Base-by-base conservation (phyloP, 2,888 invertebrate genomes). In the Dichetophora obliterata region DNA sequence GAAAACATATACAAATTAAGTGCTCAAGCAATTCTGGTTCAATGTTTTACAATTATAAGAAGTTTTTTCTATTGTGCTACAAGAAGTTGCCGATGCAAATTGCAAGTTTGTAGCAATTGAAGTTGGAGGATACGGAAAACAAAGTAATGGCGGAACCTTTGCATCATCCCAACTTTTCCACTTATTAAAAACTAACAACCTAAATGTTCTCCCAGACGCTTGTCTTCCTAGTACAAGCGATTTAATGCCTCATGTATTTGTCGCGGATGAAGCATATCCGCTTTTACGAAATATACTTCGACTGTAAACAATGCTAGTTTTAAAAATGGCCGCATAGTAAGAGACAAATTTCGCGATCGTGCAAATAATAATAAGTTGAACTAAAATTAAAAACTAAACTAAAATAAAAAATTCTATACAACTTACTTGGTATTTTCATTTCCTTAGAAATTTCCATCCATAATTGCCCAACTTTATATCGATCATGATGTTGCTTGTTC, bases 1-100 rank as follows among this genome's bases (percentile, higher is more conserved):
- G 85, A 2, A 84, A 83, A 76, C 85, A 85, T 74, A 78, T 84
- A 24, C 72, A 79, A n/a, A 82, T 85, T 70, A 76, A 81, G 76
- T 78, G 80, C 37, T 80, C 79, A 72, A 84, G 85, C 14, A 83
- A 37, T 37, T 8, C 8, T 1, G 37, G 37, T 5, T 37, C 83
- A 5, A 65, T 80, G 57, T 77, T 80, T n/a, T 84, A 78, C 74
- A 86, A 86, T 79, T 85, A 37, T 37, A 37, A 86, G 48, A 54
- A 22, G 5, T 68, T 69, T 68, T 75, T 57, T 75, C 48, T 52
- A 59, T 75, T 54, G 66, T 75, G 37, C 68, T 75, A 34, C 54
- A 57, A 69, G 75, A 57, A 24, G 14, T 59, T 43, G 57, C 59
- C 6, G 75, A 75, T 37, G 37, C 37, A 37, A 37, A 37, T n/a